Base-by-base conservation (phyloP, 2,888 invertebrate species). In the Entomobrya multifasciata region DNA sequence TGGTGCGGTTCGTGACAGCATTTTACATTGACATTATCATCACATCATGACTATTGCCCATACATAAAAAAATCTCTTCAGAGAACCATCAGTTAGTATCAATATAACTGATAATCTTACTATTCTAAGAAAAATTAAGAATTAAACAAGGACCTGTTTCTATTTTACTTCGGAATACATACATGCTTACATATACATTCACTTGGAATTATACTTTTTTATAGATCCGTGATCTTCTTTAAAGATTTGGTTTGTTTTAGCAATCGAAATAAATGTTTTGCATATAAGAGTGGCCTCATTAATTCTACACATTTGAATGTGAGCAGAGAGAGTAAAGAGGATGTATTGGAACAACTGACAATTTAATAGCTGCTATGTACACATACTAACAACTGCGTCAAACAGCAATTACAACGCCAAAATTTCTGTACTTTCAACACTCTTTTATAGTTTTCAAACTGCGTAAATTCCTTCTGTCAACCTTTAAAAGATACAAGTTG, bases 1-100 rank as follows among this genome's bases (percentile, higher is more conserved):
- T 78, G 62, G 27, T 62, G 62, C 22, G n/a, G 41, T 17, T 78
- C 78, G 22, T 36, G 57, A 60, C 60, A 60, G 57, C 10, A 3
- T 47, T 47, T 76, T 44, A 20, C 78, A 62, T 60, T 62, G 62
- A 60, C 77, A 77, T 25, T 77, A 27, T 57, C 47, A 10, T 67
- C 17, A 8, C 44, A 70, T 44, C 6, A 17, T 20, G 13, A 55
- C 22, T 20, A 36, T 36, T 22, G 22, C 22, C 55, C 20, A 1
- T 55, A 10, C 17, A 36, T 36, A 8, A 36, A 36, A 36, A 8
- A 6, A 36, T 36, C 4, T 36, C 36, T n/a, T n/a, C n/a, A n/a
- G 36, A 36, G 8, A 36, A 36, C 36, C 8, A 36, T 36, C 36
- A 36, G 36, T 8, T 6, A 36, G 36, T 8, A 36, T 4, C 36